Percentiles rank a stretch among this genome's conserved stretches.
Conservation (phyloP, 2,797 vertebrate species). For the Manis crassicaudata region DNA sequence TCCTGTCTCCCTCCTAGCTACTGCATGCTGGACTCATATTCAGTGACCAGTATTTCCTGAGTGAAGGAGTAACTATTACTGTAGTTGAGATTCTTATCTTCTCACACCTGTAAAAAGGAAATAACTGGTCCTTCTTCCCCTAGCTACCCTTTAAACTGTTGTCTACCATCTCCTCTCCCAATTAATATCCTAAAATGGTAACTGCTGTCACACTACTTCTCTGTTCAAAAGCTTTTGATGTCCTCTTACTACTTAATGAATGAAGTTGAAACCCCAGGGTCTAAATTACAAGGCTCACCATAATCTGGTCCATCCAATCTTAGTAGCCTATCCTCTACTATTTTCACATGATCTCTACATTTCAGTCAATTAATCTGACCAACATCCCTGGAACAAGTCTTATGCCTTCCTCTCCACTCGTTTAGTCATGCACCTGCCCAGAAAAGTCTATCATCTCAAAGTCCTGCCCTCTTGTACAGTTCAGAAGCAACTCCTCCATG, state of each 20-base stretch:
- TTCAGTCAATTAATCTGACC: background rate
- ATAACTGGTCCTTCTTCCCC: background rate
- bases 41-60: background rate
- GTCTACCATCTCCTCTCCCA: background rate
- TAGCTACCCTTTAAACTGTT: background rate
- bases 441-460: background rate
- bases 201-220: background rate
- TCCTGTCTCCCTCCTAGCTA: background rate
- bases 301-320: background rate
- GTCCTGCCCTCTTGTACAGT: background rate
- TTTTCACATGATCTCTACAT: background rate
- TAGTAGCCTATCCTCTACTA: background rate
- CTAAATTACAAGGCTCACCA: background rate
- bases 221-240: background rate
- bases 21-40: background rate
- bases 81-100: background rate
- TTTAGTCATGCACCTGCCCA: background rate
- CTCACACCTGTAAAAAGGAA: background rate
- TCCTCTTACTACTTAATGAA: background rate
- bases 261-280: background rate
- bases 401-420: background rate
- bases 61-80: background rate
- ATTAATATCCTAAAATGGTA: background rate
- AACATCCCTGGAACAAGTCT: background rate
- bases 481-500: background rate